These are phyloP conservation scores for Catamblyrhynchus diadema DNA, from an alignment of 2,797 vertebrate species.

Conservation along the genomic window DNA sequence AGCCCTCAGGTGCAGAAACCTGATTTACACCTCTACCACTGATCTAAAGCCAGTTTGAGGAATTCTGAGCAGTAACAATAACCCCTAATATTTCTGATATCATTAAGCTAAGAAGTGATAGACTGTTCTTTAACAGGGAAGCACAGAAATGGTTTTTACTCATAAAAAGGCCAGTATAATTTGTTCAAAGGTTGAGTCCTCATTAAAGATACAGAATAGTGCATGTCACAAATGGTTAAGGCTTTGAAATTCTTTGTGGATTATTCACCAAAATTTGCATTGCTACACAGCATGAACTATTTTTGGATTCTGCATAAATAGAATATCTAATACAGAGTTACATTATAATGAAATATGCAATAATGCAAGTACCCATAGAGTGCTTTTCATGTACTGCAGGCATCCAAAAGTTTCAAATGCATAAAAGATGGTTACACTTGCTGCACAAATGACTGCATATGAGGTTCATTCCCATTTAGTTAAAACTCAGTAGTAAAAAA, in stretches of 20 bases:
- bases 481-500: constrained; percentile 49
- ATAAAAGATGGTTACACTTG: constrained; percentile 56
- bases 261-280: constrained; percentile 65
- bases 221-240: constrained; percentile 59
- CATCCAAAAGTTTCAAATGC: constrained; percentile 59
- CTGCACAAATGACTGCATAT: constrained; percentile 40
- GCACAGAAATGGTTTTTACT: background rate
- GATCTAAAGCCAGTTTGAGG: background rate
- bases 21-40: background rate
- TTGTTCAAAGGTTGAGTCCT: constrained; percentile 17
- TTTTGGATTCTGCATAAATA: constrained; percentile 64
- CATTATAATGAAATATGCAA: constrained; percentile 71
- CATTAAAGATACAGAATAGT: constrained; percentile 4
- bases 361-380: constrained; percentile 56
- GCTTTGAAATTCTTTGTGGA: constrained; percentile 51
- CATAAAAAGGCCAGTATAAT: background rate
- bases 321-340: constrained; percentile 69
- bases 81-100: background rate
- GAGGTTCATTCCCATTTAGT: constrained; percentile 44
- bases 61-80: background rate
- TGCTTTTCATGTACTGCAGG: constrained; percentile 42
- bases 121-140: background rate
- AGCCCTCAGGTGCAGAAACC: background rate
- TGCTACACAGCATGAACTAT: constrained; percentile 54
- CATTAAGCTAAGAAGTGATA: background rate